Conservation (phyloP, 2,113 vertebrate species). For the Haemorhous mexicanus region DNA sequence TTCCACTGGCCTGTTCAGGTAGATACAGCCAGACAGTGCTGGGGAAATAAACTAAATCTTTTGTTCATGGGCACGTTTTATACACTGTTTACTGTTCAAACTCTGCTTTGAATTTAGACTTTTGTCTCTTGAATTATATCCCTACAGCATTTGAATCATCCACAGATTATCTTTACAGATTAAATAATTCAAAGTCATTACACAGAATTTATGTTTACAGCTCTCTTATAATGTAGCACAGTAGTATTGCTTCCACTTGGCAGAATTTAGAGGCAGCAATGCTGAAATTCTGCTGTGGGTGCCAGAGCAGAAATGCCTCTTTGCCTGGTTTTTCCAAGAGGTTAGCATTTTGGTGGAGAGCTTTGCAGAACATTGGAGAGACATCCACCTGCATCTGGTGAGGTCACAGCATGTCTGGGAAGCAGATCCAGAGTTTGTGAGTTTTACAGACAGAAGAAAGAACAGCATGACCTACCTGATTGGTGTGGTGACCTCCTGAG, state of each 20-base stretch:
- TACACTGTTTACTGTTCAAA: neutral
- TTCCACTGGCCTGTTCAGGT: neutral
- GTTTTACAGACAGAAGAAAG: neutral
- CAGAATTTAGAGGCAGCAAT: neutral
- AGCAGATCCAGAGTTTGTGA: neutral
- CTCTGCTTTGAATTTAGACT: neutral
- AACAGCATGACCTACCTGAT: neutral
- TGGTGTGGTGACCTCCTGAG: neutral
- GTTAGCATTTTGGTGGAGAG: neutral
- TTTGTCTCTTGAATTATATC: neutral
- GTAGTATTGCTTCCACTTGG: neutral
- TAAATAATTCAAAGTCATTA: neutral
- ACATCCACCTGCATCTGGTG: neutral
- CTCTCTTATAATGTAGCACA: neutral
- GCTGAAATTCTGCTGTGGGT: neutral
- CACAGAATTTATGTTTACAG: neutral
- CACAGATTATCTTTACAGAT: neutral
- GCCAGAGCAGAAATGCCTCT: neutral
- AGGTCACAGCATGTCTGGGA: neutral
- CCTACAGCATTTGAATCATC: neutral
- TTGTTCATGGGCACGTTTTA: rapidly evolving
- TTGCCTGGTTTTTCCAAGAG: rapidly evolving
- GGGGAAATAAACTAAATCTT: neutral
- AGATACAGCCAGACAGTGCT: neutral
- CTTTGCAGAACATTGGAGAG: neutral